phyloP scores from a whole-genome alignment of 2,113 vertebrate species.

The zebrafish (Danio rerio) region GRCz12tu NC_133180.1:21694501-21695000 shows the following conservation, averaged over 20 bases:
- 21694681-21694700: conserved; percentile 41
- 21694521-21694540: too few relatives aligned
- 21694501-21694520: too few relatives aligned
- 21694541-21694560: too few relatives aligned
- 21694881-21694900: neutral
- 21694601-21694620: too few relatives aligned
- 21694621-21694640: neutral
- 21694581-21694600: neutral
- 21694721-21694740: conserved; percentile 82
- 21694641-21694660: neutral
- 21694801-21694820: neutral
- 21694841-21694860: neutral
- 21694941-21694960: conserved; percentile 18
- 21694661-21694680: neutral
- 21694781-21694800: conserved; percentile 2
- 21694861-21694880: neutral
- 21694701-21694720: conserved; percentile 77
- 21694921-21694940: neutral
- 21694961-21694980: neutral
- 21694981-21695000: neutral
- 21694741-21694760: conserved; percentile 74
- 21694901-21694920: neutral
- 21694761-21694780: neutral
- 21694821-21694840: neutral
- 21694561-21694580: too few relatives aligned